Base-by-base conservation (phyloP, 2,797 vertebrate genomes). In the Sardinella longiceps region DNA sequence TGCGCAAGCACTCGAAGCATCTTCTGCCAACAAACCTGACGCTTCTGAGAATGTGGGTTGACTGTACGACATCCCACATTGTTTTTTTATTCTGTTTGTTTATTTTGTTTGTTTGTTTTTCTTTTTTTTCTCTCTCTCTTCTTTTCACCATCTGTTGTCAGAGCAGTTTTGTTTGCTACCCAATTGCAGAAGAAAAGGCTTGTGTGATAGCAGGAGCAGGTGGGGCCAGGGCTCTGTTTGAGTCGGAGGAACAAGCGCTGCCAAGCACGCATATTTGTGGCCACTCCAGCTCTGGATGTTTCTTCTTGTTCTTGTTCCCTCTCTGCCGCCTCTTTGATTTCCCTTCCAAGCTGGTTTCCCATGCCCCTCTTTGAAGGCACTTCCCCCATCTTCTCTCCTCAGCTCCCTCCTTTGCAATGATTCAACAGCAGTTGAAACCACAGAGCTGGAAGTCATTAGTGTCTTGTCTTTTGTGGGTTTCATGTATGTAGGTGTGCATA, bases 331-430 rank as follows among this genome's bases (percentile, higher is more conserved):
- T 63, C 43, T 83, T 83, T 83, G 63, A 83, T 83, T 83, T 63
- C 45, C 58, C 45, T 83, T 83, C 37, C 46, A 83, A 45, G 56
- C 56, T 63, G 58, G 82, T 83, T 83, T 83, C 56, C 82, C 58
- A 66, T 77, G 70, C 33, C 51, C 50, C 81, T 37, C 50, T 58
- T 58, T 77, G 70, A 77, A 77, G 70, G 28, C 51, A 15, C 37
- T n/a, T n/a, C 50, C 30, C 53, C 50, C 6, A 15, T 33, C 50
- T 25, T 18, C 46, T 25, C 50, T 58, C 81, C 14, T 58, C 23
- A 51, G 23, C 81, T 58, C 30, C 53, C 30, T 39, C 39, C 50
- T 82, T 28, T 43, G 53, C 20, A 37, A 53, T 58, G 28, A 82
- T 39, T 82, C 37, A 56, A 33, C 81, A 82, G 81, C 51, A 28